Evolutionary conservation across 2,113 vertebrate genomes (phyloP).

Genomic region (Gymnogyps californianus): DNA sequence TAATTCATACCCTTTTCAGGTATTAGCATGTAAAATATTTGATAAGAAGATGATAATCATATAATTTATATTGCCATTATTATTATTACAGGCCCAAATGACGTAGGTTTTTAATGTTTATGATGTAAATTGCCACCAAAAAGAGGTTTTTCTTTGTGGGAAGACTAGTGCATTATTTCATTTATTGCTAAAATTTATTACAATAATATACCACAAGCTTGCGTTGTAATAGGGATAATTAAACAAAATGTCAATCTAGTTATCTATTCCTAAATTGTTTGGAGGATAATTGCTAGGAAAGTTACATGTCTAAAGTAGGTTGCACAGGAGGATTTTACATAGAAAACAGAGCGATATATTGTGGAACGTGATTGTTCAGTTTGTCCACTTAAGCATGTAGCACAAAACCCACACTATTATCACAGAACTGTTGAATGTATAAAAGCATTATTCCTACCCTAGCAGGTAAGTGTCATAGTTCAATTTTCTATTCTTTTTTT

Average conservation of each 20-base stretch:
- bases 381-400: background rate
- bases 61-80: background rate
- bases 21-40: background rate
- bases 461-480: background rate
- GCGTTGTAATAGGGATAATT: constrained; percentile 20
- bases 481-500: background rate
- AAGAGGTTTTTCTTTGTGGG: background rate
- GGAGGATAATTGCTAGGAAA: background rate
- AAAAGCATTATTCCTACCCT: background rate
- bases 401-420: background rate
- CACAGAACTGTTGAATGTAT: background rate
- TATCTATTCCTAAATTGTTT: background rate
- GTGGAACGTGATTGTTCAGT: background rate
- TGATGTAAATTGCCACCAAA: background rate
- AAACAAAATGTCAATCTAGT: constrained; percentile 33
- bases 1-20: background rate
- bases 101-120: background rate
- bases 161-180: background rate
- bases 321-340: background rate
- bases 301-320: background rate
- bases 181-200: constrained; percentile 30
- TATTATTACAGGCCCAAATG: background rate
- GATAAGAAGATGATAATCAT: background rate
- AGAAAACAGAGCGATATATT: background rate
- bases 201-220: background rate